Base-by-base conservation (phyloP, 2,888 invertebrate species). In the Tetanocera ferruginea region DNA sequence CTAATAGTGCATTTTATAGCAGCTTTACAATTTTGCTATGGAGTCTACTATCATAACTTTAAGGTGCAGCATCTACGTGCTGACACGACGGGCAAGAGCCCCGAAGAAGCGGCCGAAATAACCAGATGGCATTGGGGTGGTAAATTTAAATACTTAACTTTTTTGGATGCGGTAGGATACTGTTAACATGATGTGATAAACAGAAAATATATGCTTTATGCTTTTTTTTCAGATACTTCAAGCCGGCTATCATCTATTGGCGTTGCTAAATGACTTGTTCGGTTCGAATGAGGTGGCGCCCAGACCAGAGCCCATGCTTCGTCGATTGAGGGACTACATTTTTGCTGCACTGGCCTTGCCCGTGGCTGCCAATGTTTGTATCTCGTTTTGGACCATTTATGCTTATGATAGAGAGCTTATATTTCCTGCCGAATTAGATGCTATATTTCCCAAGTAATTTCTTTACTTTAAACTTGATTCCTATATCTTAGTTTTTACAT, bases 311-410 rank as follows among this genome's bases (percentile, higher is more conserved):
- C 93, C 94, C 31, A 83, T 92, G 4, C 91, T 95, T 64, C 91
- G 95, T 78, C 92, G 91, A 84, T 79, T 94, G 17, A 94, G 94
- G 82, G 94, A 95, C 86, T 91, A 90, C 78, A 81, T 93, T 11
- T 93, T 94, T 81, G 92, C 94, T 80, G 89, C 93, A 57, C 90
- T 95, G 82, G 94, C 94, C 79, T 96, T 95, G 86, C 96, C 96
- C 0, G 86, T 95, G 19, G 93, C 95, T 6, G 91, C 94, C 91
- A 95, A 95, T 91, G 98, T 98, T 5, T 94, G 95, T 62, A 87
- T 94, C 2, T 84, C 93, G 94, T 75, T 98, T 97, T 98, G 98
- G 98, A 92, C 92, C 2, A 91, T 98, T 72, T 97, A 96, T 91
- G 92, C 93, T 62, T 92, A 97, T 73, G 96, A 98, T 86, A 93